phyloP scores from a whole-genome alignment of 2,797 vertebrate genomes.

The Diplodus sargus region DNA sequence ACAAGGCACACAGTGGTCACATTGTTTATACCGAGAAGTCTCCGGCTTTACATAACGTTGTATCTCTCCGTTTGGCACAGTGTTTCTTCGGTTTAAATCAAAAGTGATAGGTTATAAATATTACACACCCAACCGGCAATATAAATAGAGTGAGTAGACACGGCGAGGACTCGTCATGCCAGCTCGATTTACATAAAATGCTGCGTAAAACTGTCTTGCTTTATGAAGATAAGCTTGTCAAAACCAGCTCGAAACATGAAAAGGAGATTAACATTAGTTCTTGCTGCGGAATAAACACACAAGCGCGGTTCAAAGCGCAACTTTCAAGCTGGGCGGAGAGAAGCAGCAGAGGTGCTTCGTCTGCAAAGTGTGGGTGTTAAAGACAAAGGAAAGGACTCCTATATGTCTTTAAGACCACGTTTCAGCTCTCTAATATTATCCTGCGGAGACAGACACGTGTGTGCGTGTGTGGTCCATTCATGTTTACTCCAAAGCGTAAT shows the following conservation, averaged over 20 bases:
- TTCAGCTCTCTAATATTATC: constrained; percentile 70
- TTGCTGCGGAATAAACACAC: constrained; percentile 27
- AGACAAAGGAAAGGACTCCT: constrained; percentile 33
- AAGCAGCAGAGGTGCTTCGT: constrained; percentile 15
- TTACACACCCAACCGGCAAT: constrained; percentile 32
- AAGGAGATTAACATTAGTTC: constrained; percentile 40
- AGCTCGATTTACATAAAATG: constrained; percentile 64
- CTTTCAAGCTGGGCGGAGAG: constrained; percentile 15
- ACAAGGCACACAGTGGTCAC: constrained; percentile 25
- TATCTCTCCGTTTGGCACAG: constrained; percentile 48
- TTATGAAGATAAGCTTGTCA: constrained; percentile 49
- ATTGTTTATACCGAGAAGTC: constrained; percentile 36
- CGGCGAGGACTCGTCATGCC: constrained; percentile 36
- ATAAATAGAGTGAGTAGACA: constrained; percentile 55
- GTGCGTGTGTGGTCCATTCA: constrained; percentile 29
- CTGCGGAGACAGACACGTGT: constrained; percentile 8
- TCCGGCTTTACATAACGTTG: constrained; percentile 35
- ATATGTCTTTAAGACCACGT: constrained; percentile 24
- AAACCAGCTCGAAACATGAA: constrained; percentile 36
- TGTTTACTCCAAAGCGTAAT: constrained; percentile 41
- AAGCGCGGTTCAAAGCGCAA: constrained; percentile 21
- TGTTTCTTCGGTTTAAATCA: constrained; percentile 50
- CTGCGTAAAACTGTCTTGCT: constrained; percentile 56
- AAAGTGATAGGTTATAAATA: constrained; percentile 63
- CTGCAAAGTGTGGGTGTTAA: constrained; percentile 26